These are phyloP conservation scores for Drosophila ambigua DNA, from an alignment of 1,140 invertebrate species.

Conservation along the genomic window DNA sequence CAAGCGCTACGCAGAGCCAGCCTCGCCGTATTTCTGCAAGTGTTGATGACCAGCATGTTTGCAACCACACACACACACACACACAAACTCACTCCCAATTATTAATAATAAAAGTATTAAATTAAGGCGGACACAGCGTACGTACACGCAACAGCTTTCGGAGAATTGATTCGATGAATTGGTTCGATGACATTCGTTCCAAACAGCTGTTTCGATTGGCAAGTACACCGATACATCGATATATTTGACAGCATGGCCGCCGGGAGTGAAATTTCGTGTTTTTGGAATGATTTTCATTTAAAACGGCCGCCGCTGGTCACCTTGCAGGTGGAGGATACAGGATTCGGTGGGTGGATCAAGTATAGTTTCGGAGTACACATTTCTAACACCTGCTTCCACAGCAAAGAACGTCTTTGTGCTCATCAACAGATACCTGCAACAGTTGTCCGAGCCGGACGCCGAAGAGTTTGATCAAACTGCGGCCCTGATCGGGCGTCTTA, in stretches of 20 bases:
- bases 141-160: too few species aligned
- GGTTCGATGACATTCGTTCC: too few species aligned
- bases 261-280: conserved; percentile 9
- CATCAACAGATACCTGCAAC: conserved; percentile 64
- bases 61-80: too few species aligned
- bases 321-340: conserved; percentile 45
- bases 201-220: too few species aligned
- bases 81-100: too few species aligned
- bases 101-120: too few species aligned
- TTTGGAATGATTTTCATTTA: conserved; percentile 81
- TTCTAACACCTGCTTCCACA: conserved; percentile 8
- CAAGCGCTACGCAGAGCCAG: conserved; percentile 51
- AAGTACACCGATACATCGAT: too few species aligned
- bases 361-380: too few species aligned
- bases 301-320: conserved; percentile 76
- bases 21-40: conserved; percentile 52
- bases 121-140: too few species aligned
- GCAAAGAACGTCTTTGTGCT: conserved; percentile 59
- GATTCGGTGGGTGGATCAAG: conserved; percentile 48
- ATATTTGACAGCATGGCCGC: conserved; percentile 9
- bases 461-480: conserved; percentile 65
- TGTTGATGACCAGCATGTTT: conserved; percentile 66
- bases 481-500: conserved; percentile 67
- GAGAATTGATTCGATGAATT: too few species aligned
- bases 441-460: conserved; percentile 18